Conservation (phyloP, 2,888 invertebrate genomes). For the Cyclophora punctaria region DNA sequence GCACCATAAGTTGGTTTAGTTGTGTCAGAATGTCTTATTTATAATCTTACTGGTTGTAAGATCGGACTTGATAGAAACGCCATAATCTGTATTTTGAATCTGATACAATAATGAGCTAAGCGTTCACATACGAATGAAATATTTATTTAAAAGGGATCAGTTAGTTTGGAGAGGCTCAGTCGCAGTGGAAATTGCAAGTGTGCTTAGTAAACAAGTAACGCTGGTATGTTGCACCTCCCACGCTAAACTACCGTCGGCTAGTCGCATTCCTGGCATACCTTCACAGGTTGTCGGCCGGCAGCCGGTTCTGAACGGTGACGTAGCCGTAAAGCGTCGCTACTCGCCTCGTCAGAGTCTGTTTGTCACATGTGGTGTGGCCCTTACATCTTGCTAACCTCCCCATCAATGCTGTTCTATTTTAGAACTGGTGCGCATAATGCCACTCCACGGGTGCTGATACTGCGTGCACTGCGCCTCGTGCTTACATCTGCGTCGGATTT, state of each 20-base stretch:
- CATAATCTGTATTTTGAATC: no score
- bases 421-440: constrained; percentile 21
- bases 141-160: no score
- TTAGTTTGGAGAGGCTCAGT: no score
- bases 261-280: constrained; percentile 66
- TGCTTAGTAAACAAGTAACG: constrained; percentile 36
- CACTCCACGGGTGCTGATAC: constrained; percentile 19
- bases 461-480: constrained; percentile 35
- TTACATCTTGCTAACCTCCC: constrained; percentile 25
- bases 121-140: no score
- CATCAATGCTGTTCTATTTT: constrained; percentile 1
- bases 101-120: no score
- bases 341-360: constrained; percentile 28
- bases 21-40: background rate
- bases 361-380: constrained; percentile 9
- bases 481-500: constrained; percentile 30
- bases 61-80: no score
- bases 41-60: no score
- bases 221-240: constrained; percentile 54
- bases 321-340: constrained; percentile 44
- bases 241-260: constrained; percentile 55
- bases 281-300: constrained; percentile 64
- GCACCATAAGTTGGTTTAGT: background rate
- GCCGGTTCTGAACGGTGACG: constrained; percentile 62
- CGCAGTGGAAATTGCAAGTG: constrained; percentile 32